Evolutionary conservation across 2,113 vertebrate species (phyloP).

Genomic region (Pygathrix nemaeus): DNA sequence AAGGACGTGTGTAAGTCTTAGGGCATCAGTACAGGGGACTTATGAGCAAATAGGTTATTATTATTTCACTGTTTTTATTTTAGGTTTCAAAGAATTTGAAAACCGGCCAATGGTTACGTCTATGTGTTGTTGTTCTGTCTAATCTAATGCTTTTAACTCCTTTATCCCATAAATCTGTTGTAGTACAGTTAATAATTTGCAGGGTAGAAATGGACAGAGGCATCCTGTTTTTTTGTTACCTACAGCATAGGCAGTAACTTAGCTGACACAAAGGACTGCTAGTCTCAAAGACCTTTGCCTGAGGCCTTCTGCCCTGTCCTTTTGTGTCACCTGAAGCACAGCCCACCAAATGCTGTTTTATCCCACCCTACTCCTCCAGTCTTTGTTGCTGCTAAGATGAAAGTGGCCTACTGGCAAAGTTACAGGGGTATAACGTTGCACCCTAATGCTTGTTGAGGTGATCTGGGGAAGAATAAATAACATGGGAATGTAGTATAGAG

Average conservation of each 20-base stretch:
- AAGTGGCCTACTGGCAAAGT: not conserved
- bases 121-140: not conserved
- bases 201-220: not conserved
- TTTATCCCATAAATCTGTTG: constrained; percentile 27
- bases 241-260: not conserved
- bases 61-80: constrained; percentile 23
- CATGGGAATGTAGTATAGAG: not conserved
- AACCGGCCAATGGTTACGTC: constrained; percentile 2
- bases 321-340: not conserved
- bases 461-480: not conserved
- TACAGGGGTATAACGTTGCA: not conserved
- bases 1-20: not conserved
- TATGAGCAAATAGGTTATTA: not conserved
- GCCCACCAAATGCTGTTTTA: not conserved
- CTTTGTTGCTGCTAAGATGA: not conserved
- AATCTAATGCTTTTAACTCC: constrained; percentile 29
- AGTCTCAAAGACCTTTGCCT: not conserved
- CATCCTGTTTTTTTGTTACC: not conserved
- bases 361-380: not conserved
- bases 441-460: not conserved
- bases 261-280: not conserved
- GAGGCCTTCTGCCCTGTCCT: not conserved
- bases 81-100: constrained; percentile 57
- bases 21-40: not conserved
- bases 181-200: not conserved